Percentiles rank a stretch among this genome's conserved stretches.
phyloP scores from a whole-genome alignment of 2,797 vertebrate species.

The Parotocinclus haroldoi region DNA sequence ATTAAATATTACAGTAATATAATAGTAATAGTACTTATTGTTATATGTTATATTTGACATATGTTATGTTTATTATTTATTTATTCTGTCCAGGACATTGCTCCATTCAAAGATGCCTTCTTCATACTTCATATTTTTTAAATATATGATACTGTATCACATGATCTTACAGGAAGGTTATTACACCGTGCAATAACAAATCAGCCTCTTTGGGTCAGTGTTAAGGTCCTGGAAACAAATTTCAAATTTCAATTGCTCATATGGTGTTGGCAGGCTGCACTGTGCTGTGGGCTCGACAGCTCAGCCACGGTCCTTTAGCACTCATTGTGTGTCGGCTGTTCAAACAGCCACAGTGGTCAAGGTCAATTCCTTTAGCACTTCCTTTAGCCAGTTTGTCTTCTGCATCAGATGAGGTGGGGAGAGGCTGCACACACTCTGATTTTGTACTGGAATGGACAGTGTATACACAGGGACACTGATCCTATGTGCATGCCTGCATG shows the following conservation, averaged over 20 bases:
- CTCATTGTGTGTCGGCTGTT: slow-evolving; percentile 44
- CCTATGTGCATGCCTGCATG: slow-evolving; percentile 13
- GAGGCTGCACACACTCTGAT: slow-evolving; percentile 25
- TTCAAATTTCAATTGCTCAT: slow-evolving; percentile 12
- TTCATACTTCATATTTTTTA: too few species aligned
- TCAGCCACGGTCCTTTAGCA: slow-evolving; percentile 26
- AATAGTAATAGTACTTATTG: too few species aligned
- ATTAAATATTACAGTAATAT: too few species aligned
- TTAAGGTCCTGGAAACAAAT: not conserved
- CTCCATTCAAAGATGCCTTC: too few species aligned
- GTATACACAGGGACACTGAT: slow-evolving; percentile 23
- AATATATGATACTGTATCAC: too few species aligned
- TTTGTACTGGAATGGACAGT: slow-evolving; percentile 28
- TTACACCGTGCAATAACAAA: too few species aligned
- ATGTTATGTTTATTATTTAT: too few species aligned
- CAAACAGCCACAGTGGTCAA: slow-evolving; percentile 39
- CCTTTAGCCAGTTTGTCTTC: slow-evolving; percentile 37
- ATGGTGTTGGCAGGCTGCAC: slow-evolving; percentile 20
- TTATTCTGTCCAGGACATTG: too few species aligned
- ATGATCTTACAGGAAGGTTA: too few species aligned
- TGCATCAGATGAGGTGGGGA: slow-evolving; percentile 31
- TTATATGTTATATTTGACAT: too few species aligned
- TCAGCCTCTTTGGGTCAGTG: slow-evolving; percentile 3
- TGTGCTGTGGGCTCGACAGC: slow-evolving; percentile 9
- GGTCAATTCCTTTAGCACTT: slow-evolving; percentile 46